Conservation (phyloP, 2,888 invertebrate genomes). For the Drosophila infuscata region DNA sequence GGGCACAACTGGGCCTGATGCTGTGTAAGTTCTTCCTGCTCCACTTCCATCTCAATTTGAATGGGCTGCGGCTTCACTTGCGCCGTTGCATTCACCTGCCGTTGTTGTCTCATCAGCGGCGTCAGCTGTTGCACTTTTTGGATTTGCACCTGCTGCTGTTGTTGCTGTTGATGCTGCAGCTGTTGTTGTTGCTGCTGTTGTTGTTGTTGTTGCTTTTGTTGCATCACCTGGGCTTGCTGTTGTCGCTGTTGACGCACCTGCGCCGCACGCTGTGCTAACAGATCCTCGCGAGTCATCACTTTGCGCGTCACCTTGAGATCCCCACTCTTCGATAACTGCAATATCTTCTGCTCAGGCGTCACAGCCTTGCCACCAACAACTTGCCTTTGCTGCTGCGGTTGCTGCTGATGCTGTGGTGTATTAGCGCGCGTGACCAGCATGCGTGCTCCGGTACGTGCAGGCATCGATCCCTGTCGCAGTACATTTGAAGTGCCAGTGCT, state of each 20-base stretch:
- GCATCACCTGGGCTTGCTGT: conserved; percentile 61
- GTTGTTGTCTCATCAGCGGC: conserved; percentile 83
- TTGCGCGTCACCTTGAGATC: conserved; percentile 86
- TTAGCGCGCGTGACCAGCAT: conserved; percentile 74
- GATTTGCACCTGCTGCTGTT: conserved; percentile 68
- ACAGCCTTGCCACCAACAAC: conserved; percentile 66
- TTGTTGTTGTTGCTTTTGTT: conserved; percentile 62
- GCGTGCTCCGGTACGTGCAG: conserved; percentile 59
- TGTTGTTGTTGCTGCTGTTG: conserved; percentile 83
- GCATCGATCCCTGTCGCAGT: conserved; percentile 25
- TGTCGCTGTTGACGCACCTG: conserved; percentile 75
- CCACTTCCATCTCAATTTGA: conserved; percentile 60
- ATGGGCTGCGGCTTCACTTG: conserved; percentile 77
- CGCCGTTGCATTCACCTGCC: conserved; percentile 82
- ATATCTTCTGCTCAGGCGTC: conserved; percentile 84
- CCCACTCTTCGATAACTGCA: conserved; percentile 86
- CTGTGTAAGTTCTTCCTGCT: conserved; percentile 74
- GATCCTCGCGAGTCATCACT: conserved; percentile 83
- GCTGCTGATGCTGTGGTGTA: conserved; percentile 39
- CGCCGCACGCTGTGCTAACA: conserved; percentile 67
- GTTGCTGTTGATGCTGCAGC: conserved; percentile 77
- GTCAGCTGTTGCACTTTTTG: conserved; percentile 86
- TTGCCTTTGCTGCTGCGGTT: conserved; percentile 33
- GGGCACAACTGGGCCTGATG: conserved; percentile 88
- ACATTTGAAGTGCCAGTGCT: conserved; percentile 23